Conservation (phyloP, 1,140 invertebrate genomes). For the Trachelipus rathkii region DNA sequence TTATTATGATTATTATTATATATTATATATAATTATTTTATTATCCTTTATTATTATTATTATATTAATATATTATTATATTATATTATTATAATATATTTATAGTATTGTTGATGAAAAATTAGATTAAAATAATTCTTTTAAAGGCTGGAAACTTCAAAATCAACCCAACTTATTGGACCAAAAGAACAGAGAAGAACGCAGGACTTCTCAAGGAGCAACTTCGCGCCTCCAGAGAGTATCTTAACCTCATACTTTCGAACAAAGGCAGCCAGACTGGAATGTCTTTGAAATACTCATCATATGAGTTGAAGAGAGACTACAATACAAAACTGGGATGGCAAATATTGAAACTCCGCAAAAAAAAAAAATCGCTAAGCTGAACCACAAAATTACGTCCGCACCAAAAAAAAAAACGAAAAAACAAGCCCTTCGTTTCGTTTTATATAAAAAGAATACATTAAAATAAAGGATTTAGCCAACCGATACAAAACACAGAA, state of each 20-base stretch:
- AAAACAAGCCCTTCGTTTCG: too few relatives aligned
- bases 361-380: neutral
- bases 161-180: constrained; percentile 80
- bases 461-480: too few relatives aligned
- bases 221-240: constrained; percentile 78
- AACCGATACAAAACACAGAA: too few relatives aligned
- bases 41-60: too few relatives aligned
- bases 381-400: too few relatives aligned
- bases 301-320: constrained; percentile 65
- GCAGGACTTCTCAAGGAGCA: constrained; percentile 91
- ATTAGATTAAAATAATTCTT: constrained; percentile 23
- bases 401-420: neutral
- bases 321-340: neutral
- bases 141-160: constrained; percentile 73
- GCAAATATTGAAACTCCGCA: neutral
- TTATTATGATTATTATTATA: too few relatives aligned
- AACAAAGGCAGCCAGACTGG: constrained; percentile 66
- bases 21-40: too few relatives aligned
- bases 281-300: constrained; percentile 76
- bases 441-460: too few relatives aligned
- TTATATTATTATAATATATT: too few relatives aligned
- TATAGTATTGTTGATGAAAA: neutral
- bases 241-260: constrained; percentile 82
- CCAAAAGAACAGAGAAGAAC: constrained; percentile 94
- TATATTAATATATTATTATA: too few relatives aligned